Evolutionary conservation across 2,113 vertebrate species (phyloP), one percentile per base, ranked within the genome.

Genomic region (Clinocottus analis): DNA sequence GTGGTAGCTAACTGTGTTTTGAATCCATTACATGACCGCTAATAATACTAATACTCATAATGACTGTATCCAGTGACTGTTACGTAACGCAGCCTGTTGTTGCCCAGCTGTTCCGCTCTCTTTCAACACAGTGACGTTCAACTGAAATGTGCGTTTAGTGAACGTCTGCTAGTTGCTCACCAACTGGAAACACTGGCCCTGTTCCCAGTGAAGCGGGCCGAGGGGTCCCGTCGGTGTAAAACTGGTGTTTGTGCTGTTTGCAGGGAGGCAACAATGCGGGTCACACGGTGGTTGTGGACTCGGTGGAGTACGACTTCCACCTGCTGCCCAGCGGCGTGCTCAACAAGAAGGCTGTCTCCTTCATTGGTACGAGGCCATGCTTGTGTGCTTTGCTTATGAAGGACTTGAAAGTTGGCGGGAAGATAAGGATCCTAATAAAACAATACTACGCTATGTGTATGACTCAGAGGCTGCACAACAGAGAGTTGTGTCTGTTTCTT

Each of bases 261-360:
- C 93, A 96, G 95, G 95, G 95, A 19, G 95, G 95, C n/a, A 96
- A 96, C 80, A 96, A 96, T 21, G 95, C 95, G 0, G 95, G 95
- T 31, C 95, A 96, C 84, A 96, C 95, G 0, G 94, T 96, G 79
- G 95, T 96, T 3, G 95, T 96, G 87, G 95, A 95, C 73, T 67
- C 84, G 0, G 94, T 96, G 64, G 95, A 96, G 88, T 96, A 96
- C 0, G 90, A 96, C 77, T 96, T 96, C 61, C 95, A 96, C 82
- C 90, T 96, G 61, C 80, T 96, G 72, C 95, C 95, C 71, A 96
- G 95, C 1, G 95, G 95, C 0, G 94, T 96, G 21, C 93, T 96
- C 76, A 96, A 96, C 93, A 95, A 94, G 77, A 95, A 91, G 21
- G 94, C 95, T 0, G 51, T 82, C 7, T 96, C 95, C 12, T 96